Evolutionary conservation across 2,797 vertebrate genomes (phyloP), one percentile per base, ranked within the genome.

Genomic region (Schizothorax lantsangensis): DNA sequence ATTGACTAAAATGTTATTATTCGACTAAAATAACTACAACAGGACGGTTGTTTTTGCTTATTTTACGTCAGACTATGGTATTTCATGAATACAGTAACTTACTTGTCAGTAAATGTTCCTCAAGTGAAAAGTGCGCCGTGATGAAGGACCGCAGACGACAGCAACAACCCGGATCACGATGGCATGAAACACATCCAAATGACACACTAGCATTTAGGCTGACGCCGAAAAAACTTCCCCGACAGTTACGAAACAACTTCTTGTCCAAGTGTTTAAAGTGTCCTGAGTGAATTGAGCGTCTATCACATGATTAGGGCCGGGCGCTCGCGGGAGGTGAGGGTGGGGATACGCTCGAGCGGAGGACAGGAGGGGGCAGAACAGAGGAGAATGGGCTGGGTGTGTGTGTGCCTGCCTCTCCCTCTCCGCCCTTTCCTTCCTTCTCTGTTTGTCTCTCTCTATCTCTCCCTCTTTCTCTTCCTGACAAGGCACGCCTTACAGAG

Each of bases 301-400:
- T 54, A 47, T 88, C 88, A 88, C 85, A 75, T 88, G 87, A 88
- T 79, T 30, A 69, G 79, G 85, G 71, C 79, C 38, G 88, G 69
- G 78, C 52, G 79, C 88, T 49, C 79, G 81, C 73, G 45, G 88
- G 87, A 83, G 81, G 84, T 72, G 81, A 84, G 88, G 88, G 88
- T 86, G 88, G 87, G 84, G 75, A 79, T n/a, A 62, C 66, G 4
- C 52, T 33, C 40, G 43, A 81, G 52, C 52, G 30, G 45, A 73
- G 84, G 54, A n/a, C 74, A 54, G 75, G 68, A 57, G 74, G 69
- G 54, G 57, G 54, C 52, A 78, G 82, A 79, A 59, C 23, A 74
- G 59, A 74, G 69, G 75, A 73, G 69, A 74, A 74, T 40, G 57
- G 78, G 66, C 15, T 82, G 72, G 62, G 54, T 62, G 79, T 81